Conservation (phyloP, 2,113 vertebrate species). For the Neolamprologus brichardi region DNA sequence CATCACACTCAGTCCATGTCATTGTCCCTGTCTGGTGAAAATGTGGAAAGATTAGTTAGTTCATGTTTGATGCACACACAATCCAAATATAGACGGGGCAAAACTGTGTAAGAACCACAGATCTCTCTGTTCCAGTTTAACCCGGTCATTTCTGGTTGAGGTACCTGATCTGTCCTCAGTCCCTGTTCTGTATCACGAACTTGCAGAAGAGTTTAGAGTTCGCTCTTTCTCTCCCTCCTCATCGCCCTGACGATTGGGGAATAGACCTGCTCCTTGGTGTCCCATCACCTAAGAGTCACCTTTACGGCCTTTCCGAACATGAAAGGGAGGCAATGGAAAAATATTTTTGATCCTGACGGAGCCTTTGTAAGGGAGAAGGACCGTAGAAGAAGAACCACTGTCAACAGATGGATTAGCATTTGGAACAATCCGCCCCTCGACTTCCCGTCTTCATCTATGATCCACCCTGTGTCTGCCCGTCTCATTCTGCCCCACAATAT, state of each 20-base stretch:
- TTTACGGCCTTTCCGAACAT: neutral
- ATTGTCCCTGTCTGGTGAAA: neutral
- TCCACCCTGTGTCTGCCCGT: rapidly evolving
- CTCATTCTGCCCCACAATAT: neutral
- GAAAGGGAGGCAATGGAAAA: neutral
- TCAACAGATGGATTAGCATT: neutral
- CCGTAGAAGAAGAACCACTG: neutral
- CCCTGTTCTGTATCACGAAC: rapidly evolving
- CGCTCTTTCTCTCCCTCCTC: neutral
- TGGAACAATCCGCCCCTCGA: rapidly evolving
- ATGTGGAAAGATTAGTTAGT: neutral
- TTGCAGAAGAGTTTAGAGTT: neutral
- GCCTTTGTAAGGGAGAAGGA: rapidly evolving
- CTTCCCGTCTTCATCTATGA: rapidly evolving
- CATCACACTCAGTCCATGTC: neutral
- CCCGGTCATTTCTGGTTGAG: neutral
- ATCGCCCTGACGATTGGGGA: rapidly evolving
- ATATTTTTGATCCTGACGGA: rapidly evolving
- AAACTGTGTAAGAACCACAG: neutral
- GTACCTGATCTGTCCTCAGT: neutral
- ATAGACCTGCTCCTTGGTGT: neutral
- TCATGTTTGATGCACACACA: neutral
- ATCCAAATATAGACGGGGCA: neutral
- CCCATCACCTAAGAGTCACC: rapidly evolving
- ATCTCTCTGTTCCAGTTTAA: neutral